Evolutionary conservation across 2,888 invertebrate species (phyloP).

Genomic region (Steromphala cineraria): DNA sequence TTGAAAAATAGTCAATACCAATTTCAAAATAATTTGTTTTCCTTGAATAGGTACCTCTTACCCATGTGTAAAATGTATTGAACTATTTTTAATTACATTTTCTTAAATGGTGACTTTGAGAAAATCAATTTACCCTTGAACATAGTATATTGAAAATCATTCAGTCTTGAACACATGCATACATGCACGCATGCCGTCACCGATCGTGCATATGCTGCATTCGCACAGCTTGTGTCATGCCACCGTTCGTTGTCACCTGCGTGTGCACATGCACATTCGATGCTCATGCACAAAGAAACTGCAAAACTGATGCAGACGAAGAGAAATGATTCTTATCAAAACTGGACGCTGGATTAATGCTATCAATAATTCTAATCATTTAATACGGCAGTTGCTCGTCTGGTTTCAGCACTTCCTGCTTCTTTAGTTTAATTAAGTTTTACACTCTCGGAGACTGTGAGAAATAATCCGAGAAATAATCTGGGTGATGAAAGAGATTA

Average conservation of each 20-base stretch:
- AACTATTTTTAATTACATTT: no score
- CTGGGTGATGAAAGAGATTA: no score
- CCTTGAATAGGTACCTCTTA: no score
- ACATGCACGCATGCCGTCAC: no score
- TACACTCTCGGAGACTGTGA: not conserved
- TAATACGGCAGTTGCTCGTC: not conserved
- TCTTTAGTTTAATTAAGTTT: not conserved
- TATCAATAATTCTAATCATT: conserved; percentile 2
- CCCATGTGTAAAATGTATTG: no score
- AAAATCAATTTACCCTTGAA: no score
- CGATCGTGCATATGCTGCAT: not conserved
- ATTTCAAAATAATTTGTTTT: no score
- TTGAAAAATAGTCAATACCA: no score
- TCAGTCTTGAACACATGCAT: no score
- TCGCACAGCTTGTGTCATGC: not conserved
- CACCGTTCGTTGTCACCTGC: not conserved
- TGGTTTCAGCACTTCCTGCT: not conserved
- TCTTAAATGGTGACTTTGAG: no score
- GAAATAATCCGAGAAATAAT: not conserved
- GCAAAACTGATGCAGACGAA: not conserved
- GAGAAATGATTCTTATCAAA: not conserved
- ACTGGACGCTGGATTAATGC: not conserved
- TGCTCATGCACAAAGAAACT: not conserved
- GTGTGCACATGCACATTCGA: not conserved
- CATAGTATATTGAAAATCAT: no score